These are phyloP conservation scores for Melanocharis versteri DNA, from an alignment of 2,113 vertebrate species.

Conservation along the genomic window DNA sequence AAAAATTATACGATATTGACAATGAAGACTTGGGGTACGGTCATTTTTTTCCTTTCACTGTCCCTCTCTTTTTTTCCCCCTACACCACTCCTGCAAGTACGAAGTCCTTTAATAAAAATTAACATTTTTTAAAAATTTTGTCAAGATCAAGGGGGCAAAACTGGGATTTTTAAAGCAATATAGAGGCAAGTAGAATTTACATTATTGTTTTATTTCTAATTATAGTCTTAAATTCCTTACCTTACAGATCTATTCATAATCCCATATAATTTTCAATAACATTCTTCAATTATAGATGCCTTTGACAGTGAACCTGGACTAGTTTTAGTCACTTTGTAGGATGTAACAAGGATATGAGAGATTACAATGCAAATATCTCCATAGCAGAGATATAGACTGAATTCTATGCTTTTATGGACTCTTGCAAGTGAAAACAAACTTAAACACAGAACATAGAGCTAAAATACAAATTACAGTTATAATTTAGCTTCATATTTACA, in stretches of 20 bases:
- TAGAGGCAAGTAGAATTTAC: background rate
- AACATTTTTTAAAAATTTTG: background rate
- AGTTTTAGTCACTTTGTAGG: background rate
- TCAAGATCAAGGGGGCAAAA: background rate
- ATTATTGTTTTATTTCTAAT: background rate
- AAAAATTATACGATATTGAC: background rate
- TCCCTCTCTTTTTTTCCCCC: accelerated
- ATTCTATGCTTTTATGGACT: background rate
- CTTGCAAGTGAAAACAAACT: background rate
- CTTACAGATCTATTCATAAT: background rate
- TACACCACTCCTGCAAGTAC: background rate
- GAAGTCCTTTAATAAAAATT: background rate
- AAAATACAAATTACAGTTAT: background rate
- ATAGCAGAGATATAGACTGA: background rate
- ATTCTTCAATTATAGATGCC: background rate
- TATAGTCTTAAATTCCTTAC: background rate
- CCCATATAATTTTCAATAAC: background rate
- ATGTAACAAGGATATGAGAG: background rate
- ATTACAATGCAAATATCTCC: background rate
- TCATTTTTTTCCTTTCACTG: background rate
- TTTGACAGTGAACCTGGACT: background rate
- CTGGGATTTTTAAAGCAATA: background rate
- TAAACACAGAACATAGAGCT: background rate
- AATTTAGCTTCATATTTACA: background rate
- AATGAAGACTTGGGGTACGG: accelerated